Conservation (phyloP, 2,797 vertebrate species). For the Amazona ochrocephala region DNA sequence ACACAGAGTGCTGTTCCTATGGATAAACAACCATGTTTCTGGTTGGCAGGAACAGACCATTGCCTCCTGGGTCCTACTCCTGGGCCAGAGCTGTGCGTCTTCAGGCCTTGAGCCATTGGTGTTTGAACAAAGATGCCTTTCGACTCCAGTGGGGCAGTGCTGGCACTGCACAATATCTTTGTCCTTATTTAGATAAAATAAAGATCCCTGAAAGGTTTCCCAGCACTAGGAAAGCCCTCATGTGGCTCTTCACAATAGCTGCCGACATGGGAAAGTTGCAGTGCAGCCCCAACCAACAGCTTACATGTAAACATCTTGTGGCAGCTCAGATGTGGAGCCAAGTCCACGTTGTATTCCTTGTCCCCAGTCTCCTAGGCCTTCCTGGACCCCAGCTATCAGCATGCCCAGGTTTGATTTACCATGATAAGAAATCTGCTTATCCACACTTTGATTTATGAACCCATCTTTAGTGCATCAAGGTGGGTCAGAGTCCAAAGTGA, state of each 20-base stretch:
- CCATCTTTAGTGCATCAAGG: not conserved
- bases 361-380: not conserved
- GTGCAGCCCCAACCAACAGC: not conserved
- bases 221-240: not conserved
- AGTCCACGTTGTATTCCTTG: fast-evolving
- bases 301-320: not conserved
- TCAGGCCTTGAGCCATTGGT: not conserved
- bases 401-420: not conserved
- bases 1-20: conserved; percentile 5
- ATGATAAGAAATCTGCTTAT: not conserved
- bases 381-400: not conserved
- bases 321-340: not conserved
- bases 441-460: not conserved
- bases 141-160: conserved; percentile 21
- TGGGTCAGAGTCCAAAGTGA: not conserved
- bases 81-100: not conserved
- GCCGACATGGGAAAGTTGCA: conserved; percentile 29
- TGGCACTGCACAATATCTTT: conserved; percentile 39
- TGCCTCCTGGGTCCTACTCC: not conserved
- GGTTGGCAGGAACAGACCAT: not conserved
- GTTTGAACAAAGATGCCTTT: conserved; percentile 20
- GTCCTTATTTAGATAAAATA: conserved; percentile 62
- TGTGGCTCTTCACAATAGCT: conserved; percentile 38
- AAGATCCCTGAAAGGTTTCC: conserved; percentile 17
- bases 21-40: conserved; percentile 27